These are phyloP conservation scores for Dryomyza anilis DNA, from an alignment of 2,888 invertebrate genomes.

Conservation along the genomic window DNA sequence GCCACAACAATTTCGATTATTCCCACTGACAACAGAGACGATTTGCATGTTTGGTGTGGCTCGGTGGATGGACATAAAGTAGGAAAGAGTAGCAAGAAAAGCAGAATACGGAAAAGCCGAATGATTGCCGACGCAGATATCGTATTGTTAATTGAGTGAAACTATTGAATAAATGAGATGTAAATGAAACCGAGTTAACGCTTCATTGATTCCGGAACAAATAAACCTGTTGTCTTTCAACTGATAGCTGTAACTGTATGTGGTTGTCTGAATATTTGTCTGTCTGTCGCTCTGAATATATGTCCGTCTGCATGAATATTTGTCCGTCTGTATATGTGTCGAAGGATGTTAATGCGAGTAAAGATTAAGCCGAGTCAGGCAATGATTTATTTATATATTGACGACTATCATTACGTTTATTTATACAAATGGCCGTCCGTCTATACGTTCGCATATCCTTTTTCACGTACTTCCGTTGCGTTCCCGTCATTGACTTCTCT, in stretches of 20 bases:
- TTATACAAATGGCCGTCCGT: too few relatives aligned
- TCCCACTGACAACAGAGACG: background rate
- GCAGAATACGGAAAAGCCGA: background rate
- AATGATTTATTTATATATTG: conserved; percentile 13
- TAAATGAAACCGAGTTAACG: conserved; percentile 15
- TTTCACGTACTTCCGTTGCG: too few relatives aligned
- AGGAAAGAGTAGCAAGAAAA: background rate
- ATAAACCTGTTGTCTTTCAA: conserved; percentile 17
- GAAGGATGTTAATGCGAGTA: background rate
- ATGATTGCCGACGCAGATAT: background rate
- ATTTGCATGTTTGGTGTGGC: background rate
- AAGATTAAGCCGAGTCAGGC: background rate
- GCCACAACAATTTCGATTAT: background rate
- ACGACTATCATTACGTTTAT: too few relatives aligned
- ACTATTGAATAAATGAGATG: conserved; percentile 10
- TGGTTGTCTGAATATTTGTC: background rate
- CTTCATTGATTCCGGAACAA: conserved; percentile 17
- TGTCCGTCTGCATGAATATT: background rate
- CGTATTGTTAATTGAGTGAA: conserved; percentile 17
- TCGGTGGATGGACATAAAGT: background rate
- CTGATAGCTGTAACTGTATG: too few relatives aligned
- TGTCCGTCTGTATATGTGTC: background rate
- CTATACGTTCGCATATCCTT: too few relatives aligned
- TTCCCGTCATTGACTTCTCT: too few relatives aligned
- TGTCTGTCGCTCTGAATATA: too few relatives aligned